phyloP scores from a whole-genome alignment of 2,113 vertebrate species.

The Setophaga coronata region DNA sequence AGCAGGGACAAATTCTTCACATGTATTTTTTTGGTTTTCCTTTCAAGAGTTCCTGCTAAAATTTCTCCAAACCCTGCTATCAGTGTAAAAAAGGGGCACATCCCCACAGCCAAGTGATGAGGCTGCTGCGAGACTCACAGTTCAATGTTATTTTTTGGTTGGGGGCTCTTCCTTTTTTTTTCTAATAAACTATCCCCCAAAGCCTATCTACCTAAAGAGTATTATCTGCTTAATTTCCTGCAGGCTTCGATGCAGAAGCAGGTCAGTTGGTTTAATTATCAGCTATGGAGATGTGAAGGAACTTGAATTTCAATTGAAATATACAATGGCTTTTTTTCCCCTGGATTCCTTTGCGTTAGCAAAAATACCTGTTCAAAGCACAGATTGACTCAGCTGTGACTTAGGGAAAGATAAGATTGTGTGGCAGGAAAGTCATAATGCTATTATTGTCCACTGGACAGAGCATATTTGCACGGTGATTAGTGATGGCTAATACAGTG shows the following conservation, averaged over 20 bases:
- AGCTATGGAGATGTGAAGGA: conserved; percentile 47
- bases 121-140: neutral
- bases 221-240: conserved; percentile 69
- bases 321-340: neutral
- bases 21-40: neutral
- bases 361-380: conserved; percentile 55
- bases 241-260: conserved; percentile 54
- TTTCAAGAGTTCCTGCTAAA: neutral
- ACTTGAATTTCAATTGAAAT: conserved; percentile 54
- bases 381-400: conserved; percentile 32
- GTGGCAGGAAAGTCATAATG: conserved; percentile 16
- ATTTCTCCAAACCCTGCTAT: neutral
- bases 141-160: conserved; percentile 43
- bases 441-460: neutral
- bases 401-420: conserved; percentile 32
- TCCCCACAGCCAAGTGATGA: neutral
- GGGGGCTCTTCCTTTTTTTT: conserved; percentile 7
- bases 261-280: conserved; percentile 68
- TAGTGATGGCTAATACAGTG: neutral
- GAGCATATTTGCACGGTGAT: conserved; percentile 15
- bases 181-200: conserved; percentile 58
- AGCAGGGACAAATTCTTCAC: neutral
- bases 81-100: neutral
- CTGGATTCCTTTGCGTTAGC: neutral
- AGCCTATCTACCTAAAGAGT: conserved; percentile 61